Conservation (phyloP, 2,113 vertebrate species). For the Syngnathus typhle region DNA sequence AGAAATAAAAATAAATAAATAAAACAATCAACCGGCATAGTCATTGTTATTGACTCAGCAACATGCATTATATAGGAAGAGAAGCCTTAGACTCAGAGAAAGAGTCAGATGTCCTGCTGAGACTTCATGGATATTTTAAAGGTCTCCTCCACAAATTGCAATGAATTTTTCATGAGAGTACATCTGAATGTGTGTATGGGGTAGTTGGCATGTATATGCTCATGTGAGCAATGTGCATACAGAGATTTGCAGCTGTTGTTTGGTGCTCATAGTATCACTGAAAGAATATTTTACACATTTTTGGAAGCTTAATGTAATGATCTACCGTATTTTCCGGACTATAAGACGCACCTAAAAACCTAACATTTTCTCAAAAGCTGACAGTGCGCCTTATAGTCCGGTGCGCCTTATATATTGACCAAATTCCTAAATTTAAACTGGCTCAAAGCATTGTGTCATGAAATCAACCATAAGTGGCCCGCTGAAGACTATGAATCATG, state of each 20-base stretch:
- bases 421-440: too few relatives aligned
- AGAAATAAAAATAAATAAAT: too few relatives aligned
- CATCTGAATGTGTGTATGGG: conserved; percentile 27
- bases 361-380: too few relatives aligned
- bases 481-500: too few relatives aligned
- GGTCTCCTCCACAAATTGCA: conserved; percentile 35
- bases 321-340: too few relatives aligned
- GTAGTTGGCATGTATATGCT: conserved; percentile 4
- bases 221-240: background rate
- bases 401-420: too few relatives aligned
- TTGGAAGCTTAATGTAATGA: background rate
- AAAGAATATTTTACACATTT: background rate
- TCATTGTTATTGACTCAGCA: conserved; percentile 3
- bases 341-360: too few relatives aligned
- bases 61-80: conserved; percentile 6
- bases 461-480: too few relatives aligned
- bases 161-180: conserved; percentile 50
- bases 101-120: conserved; percentile 40
- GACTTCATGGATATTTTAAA: conserved; percentile 59
- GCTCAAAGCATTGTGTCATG: too few relatives aligned
- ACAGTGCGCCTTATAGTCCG: too few relatives aligned
- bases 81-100: conserved; percentile 10
- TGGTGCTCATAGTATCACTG: background rate
- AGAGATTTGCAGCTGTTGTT: background rate
- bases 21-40: background rate